Percentiles rank a stretch among this genome's conserved stretches.
Conservation (phyloP, 2,888 invertebrate genomes). For the Gryllus longicercus region DNA sequence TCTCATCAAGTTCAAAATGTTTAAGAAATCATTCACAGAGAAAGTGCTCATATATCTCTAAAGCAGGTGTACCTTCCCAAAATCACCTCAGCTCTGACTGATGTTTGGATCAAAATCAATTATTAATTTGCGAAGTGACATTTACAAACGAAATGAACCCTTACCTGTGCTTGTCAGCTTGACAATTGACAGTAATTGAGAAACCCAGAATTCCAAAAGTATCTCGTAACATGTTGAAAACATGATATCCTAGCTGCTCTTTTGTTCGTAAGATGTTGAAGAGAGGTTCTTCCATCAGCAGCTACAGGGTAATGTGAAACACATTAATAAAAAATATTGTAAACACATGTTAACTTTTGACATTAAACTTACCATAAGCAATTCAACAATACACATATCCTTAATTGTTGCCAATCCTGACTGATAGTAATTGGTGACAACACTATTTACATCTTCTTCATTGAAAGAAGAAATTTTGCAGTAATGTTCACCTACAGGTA, state of each 20-base stretch:
- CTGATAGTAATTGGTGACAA: conserved; percentile 85
- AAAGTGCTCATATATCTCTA: no score
- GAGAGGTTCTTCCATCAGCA: conserved; percentile 81
- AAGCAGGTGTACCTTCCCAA: no score
- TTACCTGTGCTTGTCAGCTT: conserved; percentile 65
- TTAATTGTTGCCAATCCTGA: conserved; percentile 60
- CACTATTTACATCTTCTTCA: conserved; percentile 70
- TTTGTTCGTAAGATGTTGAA: conserved; percentile 82
- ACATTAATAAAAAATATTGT: conserved; percentile 4
- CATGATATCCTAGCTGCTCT: conserved; percentile 86
- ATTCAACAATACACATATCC: conserved; percentile 62
- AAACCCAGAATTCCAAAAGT: conserved; percentile 78
- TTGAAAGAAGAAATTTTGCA: conserved; percentile 69
- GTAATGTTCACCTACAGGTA: conserved; percentile 65
- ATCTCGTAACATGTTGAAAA: conserved; percentile 66
- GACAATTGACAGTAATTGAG: conserved; percentile 73
- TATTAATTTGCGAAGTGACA: not conserved
- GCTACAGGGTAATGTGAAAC: conserved; percentile 44
- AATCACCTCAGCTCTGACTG: no score
- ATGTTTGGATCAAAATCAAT: no score
- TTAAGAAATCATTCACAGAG: no score
- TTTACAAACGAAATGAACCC: not conserved
- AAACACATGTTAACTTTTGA: not conserved
- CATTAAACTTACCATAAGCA: conserved; percentile 62
- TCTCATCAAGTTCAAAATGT: no score